Base-by-base conservation (phyloP, 2,113 vertebrate genomes). In the cat (Felis catus) region DNA sequence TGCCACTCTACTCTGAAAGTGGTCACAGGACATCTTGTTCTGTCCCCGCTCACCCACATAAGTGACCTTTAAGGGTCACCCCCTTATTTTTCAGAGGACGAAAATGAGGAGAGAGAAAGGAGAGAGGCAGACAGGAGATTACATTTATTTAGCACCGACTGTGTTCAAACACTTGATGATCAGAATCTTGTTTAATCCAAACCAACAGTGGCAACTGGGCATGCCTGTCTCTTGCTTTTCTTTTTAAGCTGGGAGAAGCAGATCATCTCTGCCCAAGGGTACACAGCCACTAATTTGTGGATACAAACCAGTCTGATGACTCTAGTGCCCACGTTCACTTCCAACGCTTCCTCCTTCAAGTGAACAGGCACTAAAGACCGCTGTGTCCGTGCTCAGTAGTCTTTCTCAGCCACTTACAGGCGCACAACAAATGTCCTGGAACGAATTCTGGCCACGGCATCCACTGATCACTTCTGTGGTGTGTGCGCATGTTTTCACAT, bases 321-420 rank as follows among this genome's bases (percentile, higher is more conserved):
- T 33, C 76, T 23, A 48, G 25, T 6, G 16, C 70, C 39, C 45
- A 11, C 4, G 12, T 58, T 23, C 33, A 31, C 71, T 85, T 36
- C 21, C 0, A 5, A 29, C 1, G 12, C 51, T 25, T 3, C 71
- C 15, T 9, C 18, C 80, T 70, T 19, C 51, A 4, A 5, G 48
- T 29, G 8, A 27, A 48, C 2, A 1, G 70, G 23, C 23, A 0
- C 21, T 25, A 23, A 23, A 18, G 81, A 58, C 71, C 31, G 29
- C 12, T 1, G 13, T 1, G 5, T 53, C 51, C 25, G 1, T 9
- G 36, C 39, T 41, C 61, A 5, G 23, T 61, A 27, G 51, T 23
- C 51, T 16, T 4, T 48, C 71, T 71, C n/a, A 3, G 8, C 21
- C 12, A 5, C 31, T 1, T 3, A 4, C 39, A 29, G 61, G 39